Conservation (phyloP, 2,888 invertebrate species). For the Hypolimnas misippus region DNA sequence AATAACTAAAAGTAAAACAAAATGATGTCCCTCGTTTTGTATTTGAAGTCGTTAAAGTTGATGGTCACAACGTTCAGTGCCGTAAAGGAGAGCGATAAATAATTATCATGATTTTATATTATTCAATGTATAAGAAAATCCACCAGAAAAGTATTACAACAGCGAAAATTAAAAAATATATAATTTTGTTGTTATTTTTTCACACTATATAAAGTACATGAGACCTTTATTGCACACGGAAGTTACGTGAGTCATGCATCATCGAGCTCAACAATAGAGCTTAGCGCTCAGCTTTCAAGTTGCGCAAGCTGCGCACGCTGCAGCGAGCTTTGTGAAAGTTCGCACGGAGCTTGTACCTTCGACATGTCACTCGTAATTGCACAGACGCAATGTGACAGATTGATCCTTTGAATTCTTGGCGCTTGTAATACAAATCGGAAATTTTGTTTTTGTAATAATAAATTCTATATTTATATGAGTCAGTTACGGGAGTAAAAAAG, state of each 20-base stretch:
- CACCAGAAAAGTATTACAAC: too few relatives aligned
- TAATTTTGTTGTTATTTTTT: neutral
- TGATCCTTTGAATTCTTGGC: too few relatives aligned
- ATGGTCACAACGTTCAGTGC: too few relatives aligned
- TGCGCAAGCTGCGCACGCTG: constrained; percentile 21
- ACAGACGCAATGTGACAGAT: neutral
- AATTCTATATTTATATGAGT: neutral
- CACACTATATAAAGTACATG: neutral
- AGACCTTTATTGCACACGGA: constrained; percentile 1
- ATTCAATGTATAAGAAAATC: too few relatives aligned
- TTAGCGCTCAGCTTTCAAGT: constrained; percentile 18
- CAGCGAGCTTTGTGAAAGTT: constrained; percentile 29
- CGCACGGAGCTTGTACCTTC: neutral
- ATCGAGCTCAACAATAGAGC: constrained; percentile 1
- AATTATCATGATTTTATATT: too few relatives aligned
- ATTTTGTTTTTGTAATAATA: neutral
- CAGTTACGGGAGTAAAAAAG: neutral
- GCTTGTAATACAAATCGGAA: too few relatives aligned
- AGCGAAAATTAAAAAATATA: neutral
- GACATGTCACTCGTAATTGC: neutral
- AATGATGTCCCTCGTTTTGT: too few relatives aligned
- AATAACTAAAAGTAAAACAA: too few relatives aligned
- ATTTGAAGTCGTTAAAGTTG: too few relatives aligned
- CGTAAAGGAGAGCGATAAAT: too few relatives aligned
- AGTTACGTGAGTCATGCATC: constrained; percentile 11